Evolutionary conservation across 2,888 invertebrate genomes (phyloP).

Genomic region (Pyrocoelia pectoralis): DNA sequence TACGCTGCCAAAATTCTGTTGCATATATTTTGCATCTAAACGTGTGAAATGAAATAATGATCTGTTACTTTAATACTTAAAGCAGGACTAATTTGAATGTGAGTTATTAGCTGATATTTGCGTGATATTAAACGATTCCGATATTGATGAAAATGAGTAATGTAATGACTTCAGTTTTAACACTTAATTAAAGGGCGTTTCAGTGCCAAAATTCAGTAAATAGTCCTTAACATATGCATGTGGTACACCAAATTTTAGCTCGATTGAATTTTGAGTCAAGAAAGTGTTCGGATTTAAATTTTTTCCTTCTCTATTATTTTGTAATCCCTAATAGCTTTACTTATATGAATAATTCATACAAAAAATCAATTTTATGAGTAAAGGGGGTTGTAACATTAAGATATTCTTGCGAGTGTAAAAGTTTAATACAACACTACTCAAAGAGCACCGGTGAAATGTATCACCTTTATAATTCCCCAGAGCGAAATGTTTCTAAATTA

Average conservation of each 20-base stretch:
- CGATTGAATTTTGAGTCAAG: too few species aligned
- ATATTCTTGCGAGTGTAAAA: neutral
- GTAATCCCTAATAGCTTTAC: conserved; percentile 26
- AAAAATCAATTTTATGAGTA: conserved; percentile 32
- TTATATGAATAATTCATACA: conserved; percentile 33
- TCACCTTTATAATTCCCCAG: conserved; percentile 1
- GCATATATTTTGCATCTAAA: too few species aligned
- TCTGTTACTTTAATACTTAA: neutral
- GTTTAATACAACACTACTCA: neutral
- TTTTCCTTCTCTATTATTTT: conserved; percentile 12
- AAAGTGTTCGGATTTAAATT: too few species aligned
- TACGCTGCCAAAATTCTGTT: too few species aligned
- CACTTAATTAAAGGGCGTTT: conserved; percentile 3
- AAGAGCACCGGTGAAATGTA: neutral
- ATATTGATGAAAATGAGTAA: conserved; percentile 8
- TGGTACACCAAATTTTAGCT: too few species aligned
- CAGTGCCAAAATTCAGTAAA: neutral
- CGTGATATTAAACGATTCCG: conserved; percentile 6
- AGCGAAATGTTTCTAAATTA: neutral
- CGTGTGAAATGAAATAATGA: too few species aligned
- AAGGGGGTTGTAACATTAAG: conserved; percentile 11
- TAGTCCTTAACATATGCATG: neutral
- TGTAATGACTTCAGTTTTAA: conserved; percentile 3
- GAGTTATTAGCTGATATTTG: conserved; percentile 5
- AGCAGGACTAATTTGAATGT: neutral